Evolutionary conservation across 2,888 invertebrate species (phyloP).

Genomic region (Pseudanteris insignis): DNA sequence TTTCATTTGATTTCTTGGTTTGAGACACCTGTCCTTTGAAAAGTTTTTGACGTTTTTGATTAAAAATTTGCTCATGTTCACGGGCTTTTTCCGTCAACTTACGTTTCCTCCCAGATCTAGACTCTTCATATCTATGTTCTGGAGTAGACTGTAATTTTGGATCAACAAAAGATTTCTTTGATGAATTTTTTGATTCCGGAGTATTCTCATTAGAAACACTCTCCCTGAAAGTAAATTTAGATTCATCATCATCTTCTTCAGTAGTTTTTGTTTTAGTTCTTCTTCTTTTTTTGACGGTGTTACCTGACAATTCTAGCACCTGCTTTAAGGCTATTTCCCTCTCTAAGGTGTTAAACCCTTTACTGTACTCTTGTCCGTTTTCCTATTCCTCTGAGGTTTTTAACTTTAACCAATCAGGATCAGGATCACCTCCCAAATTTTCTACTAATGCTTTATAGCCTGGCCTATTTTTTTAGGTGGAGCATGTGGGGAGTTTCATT

Average conservation of each 20-base stretch:
- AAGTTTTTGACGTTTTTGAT: slow-evolving; percentile 60
- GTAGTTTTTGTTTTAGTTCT: slow-evolving; percentile 8
- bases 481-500: not conserved
- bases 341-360: slow-evolving; percentile 67
- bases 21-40: slow-evolving; percentile 46
- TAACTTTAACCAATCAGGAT: slow-evolving; percentile 65
- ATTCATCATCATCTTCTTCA: slow-evolving; percentile 1
- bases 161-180: slow-evolving; percentile 22
- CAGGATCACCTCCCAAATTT: slow-evolving; percentile 70
- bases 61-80: slow-evolving; percentile 57
- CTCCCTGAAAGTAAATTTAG: not conserved
- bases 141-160: slow-evolving; percentile 29
- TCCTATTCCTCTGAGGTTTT: slow-evolving; percentile 50
- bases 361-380: slow-evolving; percentile 44
- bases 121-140: slow-evolving; percentile 11
- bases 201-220: not conserved
- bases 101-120: slow-evolving; percentile 61
- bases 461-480: slow-evolving; percentile 49
- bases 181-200: not conserved
- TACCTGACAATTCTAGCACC: slow-evolving; percentile 67
- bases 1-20: slow-evolving; percentile 10
- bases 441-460: slow-evolving; percentile 69
- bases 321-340: slow-evolving; percentile 71
- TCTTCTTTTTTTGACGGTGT: slow-evolving; percentile 50
- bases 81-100: slow-evolving; percentile 63